These are phyloP conservation scores for Centrocercus urophasianus DNA, from an alignment of 2,113 vertebrate species.

Conservation along the genomic window DNA sequence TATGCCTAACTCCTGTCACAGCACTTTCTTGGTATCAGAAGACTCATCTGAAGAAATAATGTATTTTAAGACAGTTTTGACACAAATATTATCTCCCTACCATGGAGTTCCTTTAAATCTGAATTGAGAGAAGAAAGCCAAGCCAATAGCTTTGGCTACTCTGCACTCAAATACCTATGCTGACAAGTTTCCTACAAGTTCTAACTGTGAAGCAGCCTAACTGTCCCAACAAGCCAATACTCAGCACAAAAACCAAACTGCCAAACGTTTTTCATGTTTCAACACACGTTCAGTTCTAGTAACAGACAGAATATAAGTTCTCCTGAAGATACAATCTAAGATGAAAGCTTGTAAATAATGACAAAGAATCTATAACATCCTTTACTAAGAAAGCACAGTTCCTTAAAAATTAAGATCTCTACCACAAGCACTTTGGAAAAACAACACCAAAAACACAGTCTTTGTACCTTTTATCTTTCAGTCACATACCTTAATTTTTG, in stretches of 20 bases:
- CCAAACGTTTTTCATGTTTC: not conserved
- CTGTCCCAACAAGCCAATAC: not conserved
- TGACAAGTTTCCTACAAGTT: not conserved
- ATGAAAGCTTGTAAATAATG: not conserved
- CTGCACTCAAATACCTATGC: not conserved
- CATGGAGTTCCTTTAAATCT: not conserved
- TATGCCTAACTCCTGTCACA: not conserved
- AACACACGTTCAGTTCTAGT: not conserved
- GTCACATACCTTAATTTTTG: slow-evolving; percentile 91
- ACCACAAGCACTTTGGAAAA: not conserved
- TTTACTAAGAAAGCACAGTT: not conserved
- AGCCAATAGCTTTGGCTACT: not conserved
- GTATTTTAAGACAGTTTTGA: not conserved
- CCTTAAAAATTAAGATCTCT: not conserved
- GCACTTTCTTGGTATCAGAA: not conserved
- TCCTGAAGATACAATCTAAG: not conserved
- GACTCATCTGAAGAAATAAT: not conserved
- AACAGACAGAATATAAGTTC: not conserved
- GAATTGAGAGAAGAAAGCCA: not conserved
- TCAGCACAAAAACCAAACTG: not conserved
- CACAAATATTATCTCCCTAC: not conserved
- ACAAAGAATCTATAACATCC: not conserved
- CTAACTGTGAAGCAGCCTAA: not conserved
- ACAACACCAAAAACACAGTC: not conserved
- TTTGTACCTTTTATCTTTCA: not conserved